These are phyloP conservation scores for Ophioninae sp. DNA, from an alignment of 2,888 invertebrate species.

Conservation along the genomic window DNA sequence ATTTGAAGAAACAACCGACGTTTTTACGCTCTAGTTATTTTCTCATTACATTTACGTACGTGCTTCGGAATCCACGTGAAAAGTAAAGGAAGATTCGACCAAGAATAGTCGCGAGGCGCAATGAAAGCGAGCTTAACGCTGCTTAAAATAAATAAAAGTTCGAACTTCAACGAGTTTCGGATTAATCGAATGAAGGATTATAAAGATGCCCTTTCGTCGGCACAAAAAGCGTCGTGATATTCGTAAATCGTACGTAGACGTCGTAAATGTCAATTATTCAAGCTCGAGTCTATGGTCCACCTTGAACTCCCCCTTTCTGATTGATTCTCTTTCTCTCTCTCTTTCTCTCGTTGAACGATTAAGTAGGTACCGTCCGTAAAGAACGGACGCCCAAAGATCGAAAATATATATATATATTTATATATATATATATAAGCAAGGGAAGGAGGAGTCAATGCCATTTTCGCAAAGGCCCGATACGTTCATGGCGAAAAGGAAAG, in stretches of 20 bases:
- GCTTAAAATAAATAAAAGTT: neutral
- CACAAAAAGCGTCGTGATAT: slow-evolving; percentile 19
- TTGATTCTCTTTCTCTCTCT: slow-evolving; percentile 55
- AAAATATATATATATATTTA: neutral
- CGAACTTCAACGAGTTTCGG: neutral
- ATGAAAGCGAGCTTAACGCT: no score
- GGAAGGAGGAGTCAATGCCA: slow-evolving; percentile 70
- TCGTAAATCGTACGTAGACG: slow-evolving; percentile 32
- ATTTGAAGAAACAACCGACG: no score
- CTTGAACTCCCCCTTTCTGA: slow-evolving; percentile 72
- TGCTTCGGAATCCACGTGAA: no score
- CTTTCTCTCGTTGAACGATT: slow-evolving; percentile 51
- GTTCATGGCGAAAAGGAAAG: slow-evolving; percentile 46
- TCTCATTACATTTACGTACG: no score
- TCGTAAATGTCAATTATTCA: slow-evolving; percentile 54
- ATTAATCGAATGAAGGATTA: neutral
- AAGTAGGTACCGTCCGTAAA: slow-evolving; percentile 36
- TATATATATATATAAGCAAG: slow-evolving; percentile 27
- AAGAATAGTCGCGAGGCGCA: no score
- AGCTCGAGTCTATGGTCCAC: slow-evolving; percentile 61
- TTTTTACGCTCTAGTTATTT: no score
- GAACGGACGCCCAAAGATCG: slow-evolving; percentile 36
- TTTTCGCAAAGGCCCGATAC: slow-evolving; percentile 68
- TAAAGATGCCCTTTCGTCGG: neutral
- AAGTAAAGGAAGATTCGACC: no score